Percentiles rank a stretch among this genome's conserved stretches.
These are phyloP conservation scores for Pseudochirops cupreus DNA, from an alignment of 2,797 vertebrate species.

Conservation along the genomic window DNA sequence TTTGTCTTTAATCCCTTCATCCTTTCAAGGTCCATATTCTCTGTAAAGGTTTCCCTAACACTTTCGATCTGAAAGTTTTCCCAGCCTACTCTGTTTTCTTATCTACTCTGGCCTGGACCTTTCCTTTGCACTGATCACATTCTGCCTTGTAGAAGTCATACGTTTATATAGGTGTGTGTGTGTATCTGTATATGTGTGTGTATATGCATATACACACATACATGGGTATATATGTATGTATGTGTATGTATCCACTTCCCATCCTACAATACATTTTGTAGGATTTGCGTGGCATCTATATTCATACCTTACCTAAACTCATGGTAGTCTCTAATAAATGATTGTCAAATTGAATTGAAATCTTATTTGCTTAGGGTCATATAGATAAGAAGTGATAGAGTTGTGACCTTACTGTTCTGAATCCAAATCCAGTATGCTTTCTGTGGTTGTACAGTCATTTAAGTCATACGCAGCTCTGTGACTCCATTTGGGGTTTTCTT, in stretches of 20 bases:
- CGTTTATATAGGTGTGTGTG: too few relatives aligned
- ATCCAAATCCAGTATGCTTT: not conserved
- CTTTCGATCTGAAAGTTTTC: too few relatives aligned
- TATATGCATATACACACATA: too few relatives aligned
- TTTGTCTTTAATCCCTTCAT: too few relatives aligned
- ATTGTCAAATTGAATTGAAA: not conserved
- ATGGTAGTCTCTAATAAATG: not conserved
- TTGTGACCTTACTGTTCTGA: not conserved
- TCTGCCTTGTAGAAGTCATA: not conserved
- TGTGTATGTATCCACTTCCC: not conserved
- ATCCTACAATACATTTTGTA: not conserved
- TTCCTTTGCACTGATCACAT: not conserved
- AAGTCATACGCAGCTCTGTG: too few relatives aligned
- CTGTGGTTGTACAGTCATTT: too few relatives aligned
- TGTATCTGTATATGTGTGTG: too few relatives aligned
- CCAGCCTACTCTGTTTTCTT: not conserved
- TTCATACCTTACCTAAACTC: not conserved
- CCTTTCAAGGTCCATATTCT: too few relatives aligned
- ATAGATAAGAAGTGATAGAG: not conserved
- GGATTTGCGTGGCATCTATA: not conserved
- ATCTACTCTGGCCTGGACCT: not conserved
- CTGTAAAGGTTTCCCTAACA: too few relatives aligned
- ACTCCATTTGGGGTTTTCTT: too few relatives aligned
- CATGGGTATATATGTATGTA: not conserved
- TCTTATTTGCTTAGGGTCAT: not conserved